Base-by-base conservation (phyloP, 2,113 vertebrate species). In the Romanogobio albipinnatus region DNA sequence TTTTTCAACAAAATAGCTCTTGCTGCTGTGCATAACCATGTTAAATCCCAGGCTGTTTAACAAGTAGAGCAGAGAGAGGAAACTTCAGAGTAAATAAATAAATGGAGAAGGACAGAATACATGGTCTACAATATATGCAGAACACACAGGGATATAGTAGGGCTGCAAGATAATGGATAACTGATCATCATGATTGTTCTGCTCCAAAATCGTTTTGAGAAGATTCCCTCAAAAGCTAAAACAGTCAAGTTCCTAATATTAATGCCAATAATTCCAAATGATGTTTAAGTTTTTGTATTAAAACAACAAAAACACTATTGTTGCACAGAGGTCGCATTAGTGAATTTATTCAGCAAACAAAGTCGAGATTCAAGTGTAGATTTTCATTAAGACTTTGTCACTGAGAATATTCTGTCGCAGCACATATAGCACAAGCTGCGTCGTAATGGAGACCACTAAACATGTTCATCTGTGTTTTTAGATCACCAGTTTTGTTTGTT, bases 1-100 rank as follows among this genome's bases (percentile, higher is more conserved):
- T 81, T 81, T 66, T 64, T 66, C 43, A 81, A 33, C 43, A 62
- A 66, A 79, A 81, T 47, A 81, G 45, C 61, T 81, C 26, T 81
- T 68, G 61, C 45, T 66, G 61, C 24, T 53, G 24, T 76, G 39
- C 39, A 26, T 29, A 45, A 47, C 24, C 61, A 64, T 81, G 78
- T 47, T 22, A 66, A 81, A 79, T 79, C 14, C 43, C 36, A 56
- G 53, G 53, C 17, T 78, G 6, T 43, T 7, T 56, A 59, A 58
- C 53, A 59, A 59, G 2, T 14, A 61, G 13, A 78, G 0, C 53
- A 79, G 1, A 62, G 26, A 62, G 11, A 47, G 39, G 5, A 71
- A 76, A 76, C 47, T 53, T 19, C 15, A 76, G 47, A 53, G 24
- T 4, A 51, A 5, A 51, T 51, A 29, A 10, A 29, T 51, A 17